Conservation (phyloP, 2,888 invertebrate species). For the Cyclophora punctaria region DNA sequence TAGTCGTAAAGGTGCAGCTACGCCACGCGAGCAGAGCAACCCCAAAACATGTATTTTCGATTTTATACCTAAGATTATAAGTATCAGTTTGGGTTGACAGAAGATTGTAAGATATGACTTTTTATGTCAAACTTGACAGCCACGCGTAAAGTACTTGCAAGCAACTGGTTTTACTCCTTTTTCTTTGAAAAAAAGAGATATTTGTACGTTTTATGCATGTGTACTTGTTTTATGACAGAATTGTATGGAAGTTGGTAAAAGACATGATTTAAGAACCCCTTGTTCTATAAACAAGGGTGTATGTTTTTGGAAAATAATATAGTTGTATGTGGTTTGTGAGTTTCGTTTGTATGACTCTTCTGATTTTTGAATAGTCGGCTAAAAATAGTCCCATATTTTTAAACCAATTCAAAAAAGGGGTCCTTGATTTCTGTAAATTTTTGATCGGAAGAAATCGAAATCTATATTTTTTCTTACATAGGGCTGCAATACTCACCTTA, state of each 20-base stretch:
- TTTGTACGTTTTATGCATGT: constrained; percentile 1
- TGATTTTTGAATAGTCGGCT: too few relatives aligned
- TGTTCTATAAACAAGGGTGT: too few relatives aligned
- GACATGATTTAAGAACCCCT: constrained; percentile 43
- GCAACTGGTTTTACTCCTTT: constrained; percentile 32
- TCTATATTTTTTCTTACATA: too few relatives aligned
- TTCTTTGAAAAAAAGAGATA: constrained; percentile 12
- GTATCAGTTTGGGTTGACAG: constrained; percentile 34
- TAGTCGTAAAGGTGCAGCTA: constrained; percentile 2
- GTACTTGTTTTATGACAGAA: background rate
- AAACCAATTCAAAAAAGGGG: too few relatives aligned
- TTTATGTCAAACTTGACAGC: constrained; percentile 23
- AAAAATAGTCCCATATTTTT: too few relatives aligned
- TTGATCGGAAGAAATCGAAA: too few relatives aligned
- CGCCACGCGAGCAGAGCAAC: constrained; percentile 36
- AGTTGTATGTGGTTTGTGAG: too few relatives aligned
- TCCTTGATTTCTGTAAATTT: too few relatives aligned
- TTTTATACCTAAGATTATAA: constrained; percentile 29
- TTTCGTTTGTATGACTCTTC: too few relatives aligned
- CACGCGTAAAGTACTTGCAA: constrained; percentile 46
- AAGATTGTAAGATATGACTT: constrained; percentile 27
- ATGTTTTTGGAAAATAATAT: too few relatives aligned
- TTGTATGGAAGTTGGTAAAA: constrained; percentile 30
- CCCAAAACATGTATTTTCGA: constrained; percentile 29
- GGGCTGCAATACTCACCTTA: too few relatives aligned